Evolutionary conservation across 2,797 vertebrate genomes (phyloP), one percentile per base, ranked within the genome.

Genomic region (Benthosema pterotum): DNA sequence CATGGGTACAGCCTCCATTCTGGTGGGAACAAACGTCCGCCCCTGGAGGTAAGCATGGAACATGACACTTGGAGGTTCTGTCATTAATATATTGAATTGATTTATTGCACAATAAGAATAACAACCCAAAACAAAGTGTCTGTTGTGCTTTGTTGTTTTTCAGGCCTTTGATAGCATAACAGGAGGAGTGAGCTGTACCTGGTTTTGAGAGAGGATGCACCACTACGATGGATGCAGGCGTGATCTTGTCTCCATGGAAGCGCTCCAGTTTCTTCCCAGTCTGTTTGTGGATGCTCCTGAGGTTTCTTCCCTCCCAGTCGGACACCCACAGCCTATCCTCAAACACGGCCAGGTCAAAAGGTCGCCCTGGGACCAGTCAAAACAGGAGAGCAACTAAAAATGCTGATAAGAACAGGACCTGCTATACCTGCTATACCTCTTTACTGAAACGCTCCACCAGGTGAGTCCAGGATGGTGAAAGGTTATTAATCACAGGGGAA

Each of bases 181-280:
- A 48, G 47, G 47, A 15, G n/a, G 16, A 16, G 16, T 48, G 16
- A 8, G 9, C n/a, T 15, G n/a, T 92, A 99, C 95, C 96, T 94
- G 97, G 95, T 93, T 97, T 99, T 69, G 94, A 92, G 60, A 97
- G 89, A 45, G 95, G 96, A 80, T 99, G 97, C 68, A 96, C 89
- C 78, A 98, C 88, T 78, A 94, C 92, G 58, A 98, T 52, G 60
- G 96, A 93, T 9, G 94, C 93, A 11, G 97, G 96, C 71, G 93
- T 94, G 72, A 95, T 83, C 91, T 95, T 91, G 83, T 88, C 91
- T 69, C 92, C 90, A 71, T 78, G 91, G 69, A 97, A 91, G 83
- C 68, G 85, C 58, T 93, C 87, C 84, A 89, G 88, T 47, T 90
- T 92, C 74, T 78, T 84, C 63, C 95, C 93, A 1, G 89, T 95